Conservation (phyloP, 2,113 vertebrate species). For the Morphnarchus princeps region DNA sequence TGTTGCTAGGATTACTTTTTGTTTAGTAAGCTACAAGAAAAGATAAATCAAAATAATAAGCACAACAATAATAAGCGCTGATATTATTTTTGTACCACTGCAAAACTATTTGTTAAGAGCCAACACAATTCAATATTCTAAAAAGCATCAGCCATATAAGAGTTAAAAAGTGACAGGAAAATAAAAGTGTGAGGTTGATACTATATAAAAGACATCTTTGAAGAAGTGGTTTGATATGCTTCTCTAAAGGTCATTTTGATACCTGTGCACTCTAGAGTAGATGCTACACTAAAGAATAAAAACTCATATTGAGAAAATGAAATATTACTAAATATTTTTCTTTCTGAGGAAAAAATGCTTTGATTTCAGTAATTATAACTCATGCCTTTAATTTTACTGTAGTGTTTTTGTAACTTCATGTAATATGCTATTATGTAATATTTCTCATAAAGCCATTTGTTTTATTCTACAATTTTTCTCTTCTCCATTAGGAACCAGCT, state of each 20-base stretch:
- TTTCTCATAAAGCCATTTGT: background rate
- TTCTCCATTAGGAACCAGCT: background rate
- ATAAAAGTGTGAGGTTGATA: background rate
- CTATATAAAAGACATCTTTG: background rate
- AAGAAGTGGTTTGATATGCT: background rate
- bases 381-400: background rate
- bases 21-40: background rate
- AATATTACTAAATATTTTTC: background rate
- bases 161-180: background rate
- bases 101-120: background rate
- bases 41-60: background rate
- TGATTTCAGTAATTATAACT: background rate
- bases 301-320: background rate
- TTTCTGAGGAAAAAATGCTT: background rate
- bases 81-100: background rate
- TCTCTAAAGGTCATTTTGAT: background rate
- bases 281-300: background rate
- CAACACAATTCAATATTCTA: background rate
- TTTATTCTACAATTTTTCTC: background rate
- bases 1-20: background rate
- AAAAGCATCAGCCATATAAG: background rate
- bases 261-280: background rate
- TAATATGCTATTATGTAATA: background rate
- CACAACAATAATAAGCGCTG: background rate
- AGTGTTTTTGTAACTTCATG: background rate